Base-by-base conservation (phyloP, 1,140 invertebrate genomes). In the Bombus huntii region DNA sequence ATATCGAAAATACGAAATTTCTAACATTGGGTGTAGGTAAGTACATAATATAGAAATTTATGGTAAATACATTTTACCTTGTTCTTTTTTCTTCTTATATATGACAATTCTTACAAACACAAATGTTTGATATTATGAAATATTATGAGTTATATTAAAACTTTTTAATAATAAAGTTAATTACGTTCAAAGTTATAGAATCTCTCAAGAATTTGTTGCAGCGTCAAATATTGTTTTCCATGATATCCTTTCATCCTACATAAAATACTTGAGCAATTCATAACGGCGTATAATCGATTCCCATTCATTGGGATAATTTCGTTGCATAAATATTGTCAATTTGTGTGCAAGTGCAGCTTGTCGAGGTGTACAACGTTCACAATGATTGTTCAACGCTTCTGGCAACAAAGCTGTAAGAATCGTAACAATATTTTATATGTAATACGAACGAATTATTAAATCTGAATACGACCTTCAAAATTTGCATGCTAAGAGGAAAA, bases 381-480 rank as follows among this genome's bases (percentile, higher is more conserved):
- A 93, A 13, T 87, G 75, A 22, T 92, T 91, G 22, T 87, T 77
- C 39, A 92, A 28, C 13, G 89, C 87, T 70, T 92, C 91, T 3
- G 93, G 92, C 10, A 94, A 85, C 87, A 96, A 94, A 82, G 94
- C 97, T 97, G 94, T 28, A 95, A 96, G 15, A 80, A 87, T n/a
- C 3, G 4, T 42, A 42, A 53, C 5, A 8, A 18, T 75, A 76
- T 39, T 34, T 62, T 53, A 25, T 34, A 74, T n/a, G 31, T 74
- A 53, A 75, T 28, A 53, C 25, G 1, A 75, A 34, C 44, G 15
- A 47, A 68, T 83, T 44, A 31, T 68, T 34, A n/a, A 44, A 28
- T 28, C 6, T 13, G 53, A 25, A 25, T 13, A 53, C 18, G 44
- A 75, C 73, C 72, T 72, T 42, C 39, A 22, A 47, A 74, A 74